phyloP scores from a whole-genome alignment of 2,888 invertebrate species.

The Ferrisia virgata region DNA sequence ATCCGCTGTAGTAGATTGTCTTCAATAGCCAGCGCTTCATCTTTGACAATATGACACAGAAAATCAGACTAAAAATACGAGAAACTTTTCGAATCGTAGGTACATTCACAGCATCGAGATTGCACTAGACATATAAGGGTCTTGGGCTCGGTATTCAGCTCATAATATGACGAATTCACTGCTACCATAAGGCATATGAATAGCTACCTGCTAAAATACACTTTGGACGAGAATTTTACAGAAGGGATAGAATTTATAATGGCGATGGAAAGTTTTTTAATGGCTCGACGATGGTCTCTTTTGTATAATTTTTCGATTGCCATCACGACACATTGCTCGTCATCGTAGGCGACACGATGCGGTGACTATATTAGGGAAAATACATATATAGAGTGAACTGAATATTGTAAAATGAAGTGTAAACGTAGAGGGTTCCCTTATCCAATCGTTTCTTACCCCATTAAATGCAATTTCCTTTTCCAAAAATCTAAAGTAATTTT shows the following conservation, averaged over 20 bases:
- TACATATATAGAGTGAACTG: no score
- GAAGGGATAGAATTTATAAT: constrained; percentile 36
- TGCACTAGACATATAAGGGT: no score
- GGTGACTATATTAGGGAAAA: constrained; percentile 21
- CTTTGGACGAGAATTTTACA: neutral
- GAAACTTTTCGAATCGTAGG: no score
- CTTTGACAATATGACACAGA: no score
- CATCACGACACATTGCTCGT: neutral
- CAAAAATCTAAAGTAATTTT: constrained; percentile 39
- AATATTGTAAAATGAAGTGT: constrained; percentile 40
- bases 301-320: constrained; percentile 16
- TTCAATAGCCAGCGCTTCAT: no score
- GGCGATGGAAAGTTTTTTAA: constrained; percentile 32
- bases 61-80: no score
- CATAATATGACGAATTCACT: neutral
- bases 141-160: no score
- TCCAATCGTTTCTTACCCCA: constrained; percentile 34
- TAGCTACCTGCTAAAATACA: neutral
- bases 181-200: neutral
- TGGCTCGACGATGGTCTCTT: constrained; percentile 31
- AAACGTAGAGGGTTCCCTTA: constrained; percentile 12
- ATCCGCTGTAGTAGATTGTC: no score
- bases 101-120: no score
- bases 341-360: neutral
- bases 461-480: constrained; percentile 37